Base-by-base conservation (phyloP, 2,113 vertebrate genomes). In the Datnioides undecimradiatus region DNA sequence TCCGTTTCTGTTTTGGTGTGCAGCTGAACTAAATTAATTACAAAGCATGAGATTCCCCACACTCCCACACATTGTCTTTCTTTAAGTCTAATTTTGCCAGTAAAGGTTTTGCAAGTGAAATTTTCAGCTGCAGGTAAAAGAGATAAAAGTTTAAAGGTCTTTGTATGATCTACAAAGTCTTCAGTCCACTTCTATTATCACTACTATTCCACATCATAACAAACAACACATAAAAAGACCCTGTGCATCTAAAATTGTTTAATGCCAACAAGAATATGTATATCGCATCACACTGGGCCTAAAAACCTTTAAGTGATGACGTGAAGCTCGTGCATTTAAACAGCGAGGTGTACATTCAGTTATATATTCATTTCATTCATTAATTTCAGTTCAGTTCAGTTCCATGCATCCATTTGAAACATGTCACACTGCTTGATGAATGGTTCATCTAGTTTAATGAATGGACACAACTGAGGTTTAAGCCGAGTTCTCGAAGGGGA, bases 401-500 rank as follows among this genome's bases (percentile, higher is more conserved):
- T 40, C 2, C 23, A 14, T 23, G 13, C 23, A 41, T 76, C 19
- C 11, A 31, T 58, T 78, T 54, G 64, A 81, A 82, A 69, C 55
- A 5, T 55, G 13, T 80, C 60, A 67, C 54, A 29, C 21, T 41
- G 45, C 62, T 65, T n/a, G 33, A 72, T 65, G 41, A 90, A 73
- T 23, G 51, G 66, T 23, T 67, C 27, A 69, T 73, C 43, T 59
- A 45, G 74, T 76, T 78, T 52, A 84, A 82, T 79, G 46, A 90
- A 71, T 68, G 75, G 68, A 73, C 78, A 63, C 49, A 74, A 66
- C 40, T 33, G 63, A 57, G 84, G 67, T 67, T 75, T 72, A n/a
- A 77, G 70, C 74, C 59, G 25, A 69, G 65, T 77, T 79, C 89
- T 90, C 64, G 0, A 58, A 79, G 86, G 84, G 82, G 74, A 82